These are phyloP conservation scores for Orchesellides sinensis DNA, from an alignment of 2,888 invertebrate species.

Conservation along the genomic window DNA sequence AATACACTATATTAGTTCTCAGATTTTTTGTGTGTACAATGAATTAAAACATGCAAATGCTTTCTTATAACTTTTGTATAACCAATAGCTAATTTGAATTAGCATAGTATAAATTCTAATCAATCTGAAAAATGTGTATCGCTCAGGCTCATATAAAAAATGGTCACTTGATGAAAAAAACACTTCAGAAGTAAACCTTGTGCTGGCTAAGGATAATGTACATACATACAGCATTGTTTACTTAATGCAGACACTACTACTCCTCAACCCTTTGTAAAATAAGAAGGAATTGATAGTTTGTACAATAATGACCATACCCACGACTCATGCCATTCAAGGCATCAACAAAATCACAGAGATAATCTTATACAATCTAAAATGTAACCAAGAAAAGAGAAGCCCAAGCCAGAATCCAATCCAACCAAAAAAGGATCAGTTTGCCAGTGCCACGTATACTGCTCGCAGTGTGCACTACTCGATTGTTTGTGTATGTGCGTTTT, in stretches of 20 bases:
- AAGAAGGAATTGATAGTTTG: too few species aligned
- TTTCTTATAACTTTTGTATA: not conserved
- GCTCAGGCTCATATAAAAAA: not conserved
- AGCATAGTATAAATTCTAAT: not conserved
- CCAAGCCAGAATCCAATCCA: too few species aligned
- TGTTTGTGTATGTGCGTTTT: slow-evolving; percentile 6
- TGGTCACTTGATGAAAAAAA: slow-evolving; percentile 41
- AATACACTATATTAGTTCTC: not conserved
- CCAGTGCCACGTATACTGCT: slow-evolving; percentile 54
- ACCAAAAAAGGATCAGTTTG: slow-evolving; percentile 56
- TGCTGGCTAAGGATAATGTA: slow-evolving; percentile 13
- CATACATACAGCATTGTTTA: not conserved
- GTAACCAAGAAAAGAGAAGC: not conserved
- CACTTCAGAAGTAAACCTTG: slow-evolving; percentile 52
- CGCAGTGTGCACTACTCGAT: slow-evolving; percentile 53
- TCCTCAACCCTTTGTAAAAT: not conserved
- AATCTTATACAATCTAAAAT: slow-evolving; percentile 17
- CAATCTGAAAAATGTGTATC: not conserved
- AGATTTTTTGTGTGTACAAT: not conserved
- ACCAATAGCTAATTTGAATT: too few species aligned
- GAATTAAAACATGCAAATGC: not conserved
- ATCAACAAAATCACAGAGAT: too few species aligned
- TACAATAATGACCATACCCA: too few species aligned
- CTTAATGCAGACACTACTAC: too few species aligned
- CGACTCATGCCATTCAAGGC: too few species aligned